Evolutionary conservation across 2,113 vertebrate genomes (phyloP).

Genomic region (Aspiorhynchus laticeps): DNA sequence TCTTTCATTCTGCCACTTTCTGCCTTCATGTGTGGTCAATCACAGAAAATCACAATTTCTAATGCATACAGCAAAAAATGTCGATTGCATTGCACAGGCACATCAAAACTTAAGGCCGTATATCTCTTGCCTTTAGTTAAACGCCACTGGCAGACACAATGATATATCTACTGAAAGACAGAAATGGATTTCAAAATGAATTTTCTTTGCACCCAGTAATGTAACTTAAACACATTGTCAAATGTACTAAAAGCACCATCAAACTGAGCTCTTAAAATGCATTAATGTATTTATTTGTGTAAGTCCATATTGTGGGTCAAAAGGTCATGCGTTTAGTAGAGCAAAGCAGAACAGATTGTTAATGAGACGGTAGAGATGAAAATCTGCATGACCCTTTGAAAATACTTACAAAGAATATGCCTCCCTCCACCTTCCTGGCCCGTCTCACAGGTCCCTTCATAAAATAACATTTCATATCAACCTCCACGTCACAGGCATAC

Average conservation of each 20-base stretch:
- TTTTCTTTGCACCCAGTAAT: background rate
- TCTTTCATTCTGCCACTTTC: background rate
- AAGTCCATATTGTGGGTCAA: conserved; percentile 30
- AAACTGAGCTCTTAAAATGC: background rate
- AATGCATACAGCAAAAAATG: background rate
- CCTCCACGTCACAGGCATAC: conserved; percentile 53
- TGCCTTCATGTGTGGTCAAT: background rate
- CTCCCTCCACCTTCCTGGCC: conserved; percentile 81
- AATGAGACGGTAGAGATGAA: conserved; percentile 43
- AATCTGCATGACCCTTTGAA: conserved; percentile 48
- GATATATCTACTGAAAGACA: background rate
- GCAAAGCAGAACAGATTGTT: conserved; percentile 35
- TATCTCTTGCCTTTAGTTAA: background rate
- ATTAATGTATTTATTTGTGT: background rate
- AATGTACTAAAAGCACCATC: background rate
- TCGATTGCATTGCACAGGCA: too few species aligned
- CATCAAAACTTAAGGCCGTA: background rate
- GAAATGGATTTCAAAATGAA: background rate
- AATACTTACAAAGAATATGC: conserved; percentile 82
- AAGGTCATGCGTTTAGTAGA: conserved; percentile 45
- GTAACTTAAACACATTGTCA: background rate
- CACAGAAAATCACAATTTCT: background rate
- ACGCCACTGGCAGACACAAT: background rate
- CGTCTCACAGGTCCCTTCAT: conserved; percentile 76
- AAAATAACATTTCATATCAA: conserved; percentile 70